Evolutionary conservation across 2,888 invertebrate genomes (phyloP).

Genomic region (Thera britannica): DNA sequence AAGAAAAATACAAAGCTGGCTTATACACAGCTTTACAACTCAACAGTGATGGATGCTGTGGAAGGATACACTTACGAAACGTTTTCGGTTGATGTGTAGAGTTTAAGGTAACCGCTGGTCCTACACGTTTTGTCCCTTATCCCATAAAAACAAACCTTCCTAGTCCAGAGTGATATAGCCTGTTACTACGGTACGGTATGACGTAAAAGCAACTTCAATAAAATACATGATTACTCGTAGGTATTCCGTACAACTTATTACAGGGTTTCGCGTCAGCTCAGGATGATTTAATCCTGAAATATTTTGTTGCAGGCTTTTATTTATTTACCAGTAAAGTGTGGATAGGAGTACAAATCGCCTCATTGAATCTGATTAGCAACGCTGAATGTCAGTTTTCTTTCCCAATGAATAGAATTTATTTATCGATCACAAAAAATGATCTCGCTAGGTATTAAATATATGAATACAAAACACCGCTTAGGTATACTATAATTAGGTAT

Average conservation of each 20-base stretch:
- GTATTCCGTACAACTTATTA: constrained; percentile 22
- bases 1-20: too few relatives aligned
- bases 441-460: too few relatives aligned
- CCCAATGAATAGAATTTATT: background rate
- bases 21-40: too few relatives aligned
- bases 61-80: too few relatives aligned
- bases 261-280: constrained; percentile 12
- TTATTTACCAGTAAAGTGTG: background rate
- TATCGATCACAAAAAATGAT: too few relatives aligned
- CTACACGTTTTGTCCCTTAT: background rate
- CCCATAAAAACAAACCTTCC: background rate
- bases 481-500: too few relatives aligned
- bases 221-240: constrained; percentile 15
- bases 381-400: background rate
- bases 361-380: background rate
- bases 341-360: constrained; percentile 1
- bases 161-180: background rate
- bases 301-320: constrained; percentile 1
- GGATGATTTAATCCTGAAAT: constrained; percentile 22
- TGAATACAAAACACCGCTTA: too few relatives aligned
- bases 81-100: too few relatives aligned
- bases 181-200: background rate
- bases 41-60: too few relatives aligned
- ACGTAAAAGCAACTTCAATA: constrained; percentile 16
- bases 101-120: too few relatives aligned